Conservation (phyloP, 92 coral and sea anemone genomes). For the Palythoa grandis region DNA sequence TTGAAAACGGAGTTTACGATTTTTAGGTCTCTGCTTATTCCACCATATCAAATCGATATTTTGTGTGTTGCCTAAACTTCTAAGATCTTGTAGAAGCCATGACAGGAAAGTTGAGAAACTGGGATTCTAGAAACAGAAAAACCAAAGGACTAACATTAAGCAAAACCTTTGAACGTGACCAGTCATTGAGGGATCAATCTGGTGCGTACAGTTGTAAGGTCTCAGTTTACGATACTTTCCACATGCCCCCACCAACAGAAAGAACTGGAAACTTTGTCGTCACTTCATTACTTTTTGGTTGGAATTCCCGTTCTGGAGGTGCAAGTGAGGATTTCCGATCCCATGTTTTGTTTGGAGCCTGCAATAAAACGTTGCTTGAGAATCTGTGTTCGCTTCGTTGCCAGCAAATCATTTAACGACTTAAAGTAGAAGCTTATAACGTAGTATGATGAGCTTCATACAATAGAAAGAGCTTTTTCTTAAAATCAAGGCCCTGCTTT, state of each 20-base stretch:
- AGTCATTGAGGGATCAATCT: neutral
- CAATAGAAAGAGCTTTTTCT: neutral
- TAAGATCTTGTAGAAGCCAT: neutral
- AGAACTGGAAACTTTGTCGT: constrained; percentile 31
- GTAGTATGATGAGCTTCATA: too few species aligned
- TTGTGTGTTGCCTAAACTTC: neutral
- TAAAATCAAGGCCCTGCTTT: too few species aligned
- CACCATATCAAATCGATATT: neutral
- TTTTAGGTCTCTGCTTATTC: neutral
- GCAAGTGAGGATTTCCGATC: constrained; percentile 7
- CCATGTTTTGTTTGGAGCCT: constrained; percentile 30
- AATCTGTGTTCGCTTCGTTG: neutral
- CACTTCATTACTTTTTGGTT: neutral
- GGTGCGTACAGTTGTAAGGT: neutral
- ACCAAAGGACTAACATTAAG: neutral
- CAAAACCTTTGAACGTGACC: neutral
- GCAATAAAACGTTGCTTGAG: neutral
- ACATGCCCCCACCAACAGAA: constrained; percentile 39
- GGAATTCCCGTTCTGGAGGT: neutral
- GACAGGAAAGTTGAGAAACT: neutral
- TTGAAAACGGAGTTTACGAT: neutral
- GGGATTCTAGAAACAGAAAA: neutral
- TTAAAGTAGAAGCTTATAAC: too few species aligned
- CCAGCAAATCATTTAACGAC: neutral
- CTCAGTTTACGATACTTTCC: constrained; percentile 19